Percentiles rank a stretch among this genome's conserved stretches.
These are phyloP conservation scores for Schizaphis graminum DNA, from an alignment of 2,888 invertebrate species.

Conservation along the genomic window DNA sequence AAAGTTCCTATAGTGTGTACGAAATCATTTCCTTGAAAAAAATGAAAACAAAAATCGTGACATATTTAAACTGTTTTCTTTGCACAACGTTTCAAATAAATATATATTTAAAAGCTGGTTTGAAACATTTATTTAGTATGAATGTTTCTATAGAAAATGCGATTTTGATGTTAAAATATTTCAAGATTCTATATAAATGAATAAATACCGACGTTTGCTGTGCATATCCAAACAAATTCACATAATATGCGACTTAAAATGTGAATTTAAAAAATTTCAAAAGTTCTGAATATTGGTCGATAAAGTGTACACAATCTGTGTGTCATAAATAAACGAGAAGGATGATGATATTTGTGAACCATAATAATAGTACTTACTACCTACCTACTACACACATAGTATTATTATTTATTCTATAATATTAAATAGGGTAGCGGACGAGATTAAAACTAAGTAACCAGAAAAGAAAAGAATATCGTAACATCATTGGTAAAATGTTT, in stretches of 20 bases:
- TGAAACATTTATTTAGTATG: background rate
- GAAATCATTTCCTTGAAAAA: background rate
- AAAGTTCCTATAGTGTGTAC: background rate
- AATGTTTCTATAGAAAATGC: background rate
- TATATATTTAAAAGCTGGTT: background rate
- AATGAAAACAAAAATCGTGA: background rate
- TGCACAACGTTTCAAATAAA: background rate
- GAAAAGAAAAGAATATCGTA: background rate
- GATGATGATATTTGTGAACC: background rate
- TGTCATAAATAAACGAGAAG: background rate
- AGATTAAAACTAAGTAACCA: background rate
- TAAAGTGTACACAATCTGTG: background rate
- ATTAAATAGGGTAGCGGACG: background rate
- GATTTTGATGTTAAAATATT: background rate
- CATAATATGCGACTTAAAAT: background rate
- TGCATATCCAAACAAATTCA: background rate
- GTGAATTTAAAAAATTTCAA: background rate
- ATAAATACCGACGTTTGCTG: background rate
- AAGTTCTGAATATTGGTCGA: background rate
- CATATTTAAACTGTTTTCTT: background rate
- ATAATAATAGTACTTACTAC: background rate
- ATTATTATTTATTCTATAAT: background rate
- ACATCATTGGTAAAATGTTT: background rate
- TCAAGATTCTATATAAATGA: background rate
- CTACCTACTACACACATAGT: background rate